phyloP scores from a whole-genome alignment of 2,888 invertebrate species.

The Tupiocoris notatus region DNA sequence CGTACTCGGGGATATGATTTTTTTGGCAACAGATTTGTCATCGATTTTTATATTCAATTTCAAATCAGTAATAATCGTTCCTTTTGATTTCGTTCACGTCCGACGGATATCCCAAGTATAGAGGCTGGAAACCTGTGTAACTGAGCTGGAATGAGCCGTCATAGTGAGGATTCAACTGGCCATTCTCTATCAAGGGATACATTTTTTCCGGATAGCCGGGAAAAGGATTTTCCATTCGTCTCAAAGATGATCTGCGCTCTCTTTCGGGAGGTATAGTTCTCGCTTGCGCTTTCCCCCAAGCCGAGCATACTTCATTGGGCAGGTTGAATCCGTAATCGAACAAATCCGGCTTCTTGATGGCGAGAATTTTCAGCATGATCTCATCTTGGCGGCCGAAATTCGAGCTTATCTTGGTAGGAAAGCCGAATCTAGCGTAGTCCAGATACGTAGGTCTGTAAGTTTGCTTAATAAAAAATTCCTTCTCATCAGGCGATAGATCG shows the following conservation, averaged over 20 bases:
- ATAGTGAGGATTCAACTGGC: neutral
- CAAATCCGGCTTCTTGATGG: neutral
- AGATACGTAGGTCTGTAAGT: neutral
- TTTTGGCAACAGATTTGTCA: too few relatives aligned
- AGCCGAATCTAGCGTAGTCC: neutral
- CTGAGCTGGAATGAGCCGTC: neutral
- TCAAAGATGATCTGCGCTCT: neutral
- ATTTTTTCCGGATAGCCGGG: neutral
- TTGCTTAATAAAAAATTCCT: neutral
- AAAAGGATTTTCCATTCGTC: neutral
- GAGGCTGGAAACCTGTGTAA: neutral
- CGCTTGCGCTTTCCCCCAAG: neutral
- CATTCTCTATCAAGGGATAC: neutral
- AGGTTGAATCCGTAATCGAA: neutral
- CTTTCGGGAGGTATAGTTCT: neutral
- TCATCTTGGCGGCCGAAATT: neutral
- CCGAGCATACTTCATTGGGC: neutral
- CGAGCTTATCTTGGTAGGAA: neutral
- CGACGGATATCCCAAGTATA: neutral
- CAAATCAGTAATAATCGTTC: neutral
- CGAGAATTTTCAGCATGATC: neutral
- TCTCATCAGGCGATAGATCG: neutral
- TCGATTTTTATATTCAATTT: too few relatives aligned
- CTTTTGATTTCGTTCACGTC: neutral
- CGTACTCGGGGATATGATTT: too few relatives aligned